Conservation (phyloP, 2,888 invertebrate species). For the Leptinotarsa tumamoca region DNA sequence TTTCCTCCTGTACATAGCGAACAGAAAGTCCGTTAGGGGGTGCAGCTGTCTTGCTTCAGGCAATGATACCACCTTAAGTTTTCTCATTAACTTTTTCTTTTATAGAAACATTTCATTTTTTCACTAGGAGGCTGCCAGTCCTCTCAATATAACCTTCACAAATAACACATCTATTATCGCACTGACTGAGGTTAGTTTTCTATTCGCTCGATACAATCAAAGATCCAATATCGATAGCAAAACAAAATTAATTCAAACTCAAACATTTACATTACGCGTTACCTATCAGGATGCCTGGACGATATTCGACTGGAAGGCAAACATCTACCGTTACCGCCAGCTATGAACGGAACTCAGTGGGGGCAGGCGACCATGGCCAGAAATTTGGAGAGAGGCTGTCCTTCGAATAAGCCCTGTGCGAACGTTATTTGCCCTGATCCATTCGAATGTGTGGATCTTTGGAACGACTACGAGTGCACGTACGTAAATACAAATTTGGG, state of each 20-base stretch:
- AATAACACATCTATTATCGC: too few species aligned
- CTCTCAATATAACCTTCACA: too few species aligned
- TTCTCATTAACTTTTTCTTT: too few species aligned
- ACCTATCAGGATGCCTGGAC: conserved; percentile 78
- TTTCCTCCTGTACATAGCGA: too few species aligned
- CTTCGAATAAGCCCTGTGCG: conserved; percentile 94
- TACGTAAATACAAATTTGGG: conserved; percentile 70
- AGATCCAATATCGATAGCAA: not conserved
- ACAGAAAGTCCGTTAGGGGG: too few species aligned
- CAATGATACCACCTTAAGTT: too few species aligned
- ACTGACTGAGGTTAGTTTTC: not conserved
- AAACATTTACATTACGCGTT: conserved; percentile 9
- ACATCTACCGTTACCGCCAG: conserved; percentile 92
- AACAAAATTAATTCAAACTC: not conserved
- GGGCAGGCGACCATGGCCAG: conserved; percentile 95
- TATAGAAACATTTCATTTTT: too few species aligned
- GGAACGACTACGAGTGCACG: conserved; percentile 99
- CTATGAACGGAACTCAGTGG: conserved; percentile 96
- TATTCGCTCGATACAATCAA: not conserved
- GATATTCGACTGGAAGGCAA: conserved; percentile 93
- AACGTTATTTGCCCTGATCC: conserved; percentile 94
- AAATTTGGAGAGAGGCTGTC: conserved; percentile 92
- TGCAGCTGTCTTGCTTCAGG: too few species aligned
- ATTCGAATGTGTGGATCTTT: conserved; percentile 94
- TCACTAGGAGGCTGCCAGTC: too few species aligned